These are phyloP conservation scores for Cynopterus sphinx DNA, from an alignment of 2,797 vertebrate species.

Conservation along the genomic window DNA sequence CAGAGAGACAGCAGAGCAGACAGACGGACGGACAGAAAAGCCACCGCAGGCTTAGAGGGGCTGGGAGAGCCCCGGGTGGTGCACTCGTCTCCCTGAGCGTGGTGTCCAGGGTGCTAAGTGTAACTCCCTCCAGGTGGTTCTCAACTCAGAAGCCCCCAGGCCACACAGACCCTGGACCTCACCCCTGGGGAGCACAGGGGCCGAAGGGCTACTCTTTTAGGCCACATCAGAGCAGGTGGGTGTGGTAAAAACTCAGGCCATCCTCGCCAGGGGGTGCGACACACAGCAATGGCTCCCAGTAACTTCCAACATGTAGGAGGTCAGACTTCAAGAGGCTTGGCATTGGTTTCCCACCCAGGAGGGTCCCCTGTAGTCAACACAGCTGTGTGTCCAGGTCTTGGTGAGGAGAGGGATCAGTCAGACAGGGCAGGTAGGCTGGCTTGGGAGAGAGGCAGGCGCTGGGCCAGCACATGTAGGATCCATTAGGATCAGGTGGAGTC, in stretches of 20 bases:
- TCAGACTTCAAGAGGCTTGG: background rate
- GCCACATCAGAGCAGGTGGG: fast-evolving
- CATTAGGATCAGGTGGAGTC: background rate
- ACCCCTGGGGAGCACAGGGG: background rate
- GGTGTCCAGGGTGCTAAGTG: fast-evolving
- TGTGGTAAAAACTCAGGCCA: background rate
- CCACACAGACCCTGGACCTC: fast-evolving
- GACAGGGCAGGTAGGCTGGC: background rate
- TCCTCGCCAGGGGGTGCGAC: fast-evolving
- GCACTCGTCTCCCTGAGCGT: background rate
- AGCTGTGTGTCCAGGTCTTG: background rate
- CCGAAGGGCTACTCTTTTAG: background rate
- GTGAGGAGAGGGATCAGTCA: background rate
- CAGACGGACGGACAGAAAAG: background rate
- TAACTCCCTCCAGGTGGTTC: background rate
- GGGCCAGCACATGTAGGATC: background rate
- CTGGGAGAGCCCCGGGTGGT: fast-evolving
- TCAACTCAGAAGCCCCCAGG: background rate
- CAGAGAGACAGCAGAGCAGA: background rate
- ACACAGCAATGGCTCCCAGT: fast-evolving
- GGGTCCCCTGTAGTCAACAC: background rate
- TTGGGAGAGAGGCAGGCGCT: background rate
- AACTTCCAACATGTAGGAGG: background rate
- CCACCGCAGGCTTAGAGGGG: fast-evolving
- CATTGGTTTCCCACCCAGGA: fast-evolving